Conservation (phyloP, 2,113 vertebrate genomes). For the Austrofundulus limnaeus region DNA sequence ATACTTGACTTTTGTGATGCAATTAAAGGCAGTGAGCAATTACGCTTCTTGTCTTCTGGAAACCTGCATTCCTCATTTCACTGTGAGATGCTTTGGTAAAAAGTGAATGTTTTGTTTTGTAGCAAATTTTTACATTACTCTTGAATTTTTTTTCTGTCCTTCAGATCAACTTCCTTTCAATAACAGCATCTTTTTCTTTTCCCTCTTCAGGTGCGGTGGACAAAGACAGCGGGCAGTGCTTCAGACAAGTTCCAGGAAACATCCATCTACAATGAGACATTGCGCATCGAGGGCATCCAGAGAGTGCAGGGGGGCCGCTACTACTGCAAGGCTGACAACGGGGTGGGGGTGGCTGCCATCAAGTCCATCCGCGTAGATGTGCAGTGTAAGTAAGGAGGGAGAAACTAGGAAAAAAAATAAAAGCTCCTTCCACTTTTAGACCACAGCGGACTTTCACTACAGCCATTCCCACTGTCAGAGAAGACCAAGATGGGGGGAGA, state of each 20-base stretch:
- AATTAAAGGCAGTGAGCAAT: too few species aligned
- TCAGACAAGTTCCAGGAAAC: constrained; percentile 99
- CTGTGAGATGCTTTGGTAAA: background rate
- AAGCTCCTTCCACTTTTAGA: constrained; percentile 68
- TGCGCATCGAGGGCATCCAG: constrained; percentile 91
- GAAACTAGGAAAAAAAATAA: constrained; percentile 31
- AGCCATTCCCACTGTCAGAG: constrained; percentile 66
- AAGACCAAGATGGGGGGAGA: constrained; percentile 42
- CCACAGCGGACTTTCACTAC: constrained; percentile 63
- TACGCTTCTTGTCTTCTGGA: too few species aligned
- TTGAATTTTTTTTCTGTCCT: constrained; percentile 36
- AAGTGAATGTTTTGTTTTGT: background rate
- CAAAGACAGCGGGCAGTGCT: constrained; percentile 94
- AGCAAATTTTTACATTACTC: background rate
- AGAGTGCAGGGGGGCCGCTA: constrained; percentile 96
- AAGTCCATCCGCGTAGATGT: constrained; percentile 99
- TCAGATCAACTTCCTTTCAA: constrained; percentile 3
- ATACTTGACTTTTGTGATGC: too few species aligned
- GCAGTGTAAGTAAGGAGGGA: constrained; percentile 92
- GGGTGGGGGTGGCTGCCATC: constrained; percentile 98
- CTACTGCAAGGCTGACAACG: constrained; percentile 99
- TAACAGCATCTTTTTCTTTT: constrained; percentile 18
- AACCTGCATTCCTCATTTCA: too few species aligned
- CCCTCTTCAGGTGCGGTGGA: constrained; percentile 89
- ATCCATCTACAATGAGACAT: constrained; percentile 94